Conservation (phyloP, 2,888 invertebrate genomes). For the Crossocerus cetratus region DNA sequence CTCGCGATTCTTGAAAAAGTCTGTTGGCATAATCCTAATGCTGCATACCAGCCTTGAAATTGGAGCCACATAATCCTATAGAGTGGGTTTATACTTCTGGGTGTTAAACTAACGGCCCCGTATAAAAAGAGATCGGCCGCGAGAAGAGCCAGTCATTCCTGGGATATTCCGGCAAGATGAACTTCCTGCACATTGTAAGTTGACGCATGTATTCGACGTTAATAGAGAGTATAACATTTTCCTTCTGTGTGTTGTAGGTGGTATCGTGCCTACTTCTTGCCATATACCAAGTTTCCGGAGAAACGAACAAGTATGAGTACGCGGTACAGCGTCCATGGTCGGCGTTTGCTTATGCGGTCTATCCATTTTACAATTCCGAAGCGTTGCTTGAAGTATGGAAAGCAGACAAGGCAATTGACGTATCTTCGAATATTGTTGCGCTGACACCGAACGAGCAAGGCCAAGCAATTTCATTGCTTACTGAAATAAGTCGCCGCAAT, state of each 20-base stretch:
- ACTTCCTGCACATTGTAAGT: slow-evolving; percentile 39
- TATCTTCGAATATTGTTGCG: slow-evolving; percentile 31
- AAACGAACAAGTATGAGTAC: slow-evolving; percentile 36
- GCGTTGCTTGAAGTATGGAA: slow-evolving; percentile 46
- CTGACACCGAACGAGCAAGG: slow-evolving; percentile 12
- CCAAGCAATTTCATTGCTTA: slow-evolving; percentile 11
- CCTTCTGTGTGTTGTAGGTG: slow-evolving; percentile 27
- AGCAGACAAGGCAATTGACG: slow-evolving; percentile 33
- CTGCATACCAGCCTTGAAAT: slow-evolving; percentile 36
- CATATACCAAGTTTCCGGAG: slow-evolving; percentile 30
- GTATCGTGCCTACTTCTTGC: slow-evolving; percentile 31
- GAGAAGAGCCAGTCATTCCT: slow-evolving; percentile 10
- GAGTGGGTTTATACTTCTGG: slow-evolving; percentile 22
- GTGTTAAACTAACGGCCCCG: slow-evolving; percentile 11
- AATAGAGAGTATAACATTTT: background rate
- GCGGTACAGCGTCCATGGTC: slow-evolving; percentile 46
- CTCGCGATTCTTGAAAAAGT: slow-evolving; percentile 3
- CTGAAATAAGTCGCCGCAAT: slow-evolving; percentile 23
- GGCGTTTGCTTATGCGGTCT: slow-evolving; percentile 52
- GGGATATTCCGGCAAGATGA: slow-evolving; percentile 29
- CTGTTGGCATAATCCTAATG: slow-evolving; percentile 27
- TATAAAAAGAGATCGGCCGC: slow-evolving; percentile 29
- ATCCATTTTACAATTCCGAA: slow-evolving; percentile 57
- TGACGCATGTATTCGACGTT: background rate
- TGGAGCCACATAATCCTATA: slow-evolving; percentile 42